Percentiles rank a stretch among this genome's conserved stretches.
These are phyloP conservation scores for Cynaeus angustus DNA, from an alignment of 2,888 invertebrate genomes.

Conservation along the genomic window DNA sequence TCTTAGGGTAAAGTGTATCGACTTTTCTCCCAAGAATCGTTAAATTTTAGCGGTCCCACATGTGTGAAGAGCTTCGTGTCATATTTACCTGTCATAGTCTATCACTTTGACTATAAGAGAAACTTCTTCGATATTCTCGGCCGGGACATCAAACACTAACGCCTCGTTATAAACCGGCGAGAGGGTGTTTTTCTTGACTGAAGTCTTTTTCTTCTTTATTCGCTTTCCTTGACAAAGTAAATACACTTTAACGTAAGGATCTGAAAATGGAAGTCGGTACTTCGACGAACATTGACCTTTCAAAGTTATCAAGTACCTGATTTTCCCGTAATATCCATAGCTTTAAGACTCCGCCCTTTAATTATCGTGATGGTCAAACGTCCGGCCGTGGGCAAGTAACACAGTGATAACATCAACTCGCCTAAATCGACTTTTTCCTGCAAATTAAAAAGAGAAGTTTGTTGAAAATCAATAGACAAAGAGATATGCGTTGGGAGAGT, in stretches of 20 bases:
- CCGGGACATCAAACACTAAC: conserved; percentile 92
- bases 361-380: conserved; percentile 92
- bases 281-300: conserved; percentile 17
- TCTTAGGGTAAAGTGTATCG: no score
- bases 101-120: conserved; percentile 89
- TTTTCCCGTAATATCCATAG: conserved; percentile 95
- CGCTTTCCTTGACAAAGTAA: conserved; percentile 90
- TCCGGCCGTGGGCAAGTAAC: conserved; percentile 93
- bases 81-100: conserved; percentile 87
- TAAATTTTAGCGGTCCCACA: no score
- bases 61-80: not conserved
- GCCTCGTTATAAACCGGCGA: conserved; percentile 96
- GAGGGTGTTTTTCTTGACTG: conserved; percentile 89
- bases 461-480: conserved; percentile 32
- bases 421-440: conserved; percentile 92
- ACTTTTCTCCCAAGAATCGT: no score
- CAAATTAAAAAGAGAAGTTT: conserved; percentile 51
- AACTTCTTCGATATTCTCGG: conserved; percentile 87
- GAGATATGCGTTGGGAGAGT: conserved; percentile 29
- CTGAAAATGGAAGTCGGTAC: conserved; percentile 71
- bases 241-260: conserved; percentile 96
- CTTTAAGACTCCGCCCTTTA: conserved; percentile 92
- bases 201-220: conserved; percentile 95
- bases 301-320: conserved; percentile 77
- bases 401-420: conserved; percentile 92